These are phyloP conservation scores for Procavia capensis DNA, from an alignment of 2,113 vertebrate species.

Conservation along the genomic window DNA sequence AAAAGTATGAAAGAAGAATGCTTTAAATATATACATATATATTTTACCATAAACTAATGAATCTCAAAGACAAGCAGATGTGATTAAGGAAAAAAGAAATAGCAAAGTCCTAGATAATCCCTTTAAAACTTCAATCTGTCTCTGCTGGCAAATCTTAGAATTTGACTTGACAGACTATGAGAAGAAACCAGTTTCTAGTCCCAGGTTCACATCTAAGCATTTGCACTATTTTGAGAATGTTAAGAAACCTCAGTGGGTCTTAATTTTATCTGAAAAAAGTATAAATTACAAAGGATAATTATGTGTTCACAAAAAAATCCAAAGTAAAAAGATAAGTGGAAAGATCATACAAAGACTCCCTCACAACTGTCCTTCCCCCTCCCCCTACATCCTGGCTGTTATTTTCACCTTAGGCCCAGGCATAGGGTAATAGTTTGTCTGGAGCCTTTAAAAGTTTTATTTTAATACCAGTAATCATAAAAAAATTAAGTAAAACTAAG, in stretches of 20 bases:
- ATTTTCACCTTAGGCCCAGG: neutral
- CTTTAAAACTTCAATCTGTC: neutral
- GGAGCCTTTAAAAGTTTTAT: constrained; percentile 2
- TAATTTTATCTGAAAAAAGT: neutral
- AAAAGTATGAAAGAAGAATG: neutral
- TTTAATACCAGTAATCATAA: constrained; percentile 8
- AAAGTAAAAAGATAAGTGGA: constrained; percentile 12
- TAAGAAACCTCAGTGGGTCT: neutral
- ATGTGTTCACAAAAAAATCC: neutral
- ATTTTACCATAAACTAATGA: neutral
- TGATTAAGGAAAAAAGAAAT: neutral
- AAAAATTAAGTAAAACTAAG: too few relatives aligned
- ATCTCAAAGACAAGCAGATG: neutral
- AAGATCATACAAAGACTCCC: neutral
- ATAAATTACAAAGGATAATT: neutral
- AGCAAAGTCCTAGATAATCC: neutral
- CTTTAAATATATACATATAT: too few relatives aligned
- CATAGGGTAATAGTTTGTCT: constrained; percentile 6
- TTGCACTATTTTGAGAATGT: constrained; percentile 14
- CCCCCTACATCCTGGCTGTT: neutral
- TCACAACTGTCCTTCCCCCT: too few relatives aligned
- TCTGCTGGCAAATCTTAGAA: neutral
- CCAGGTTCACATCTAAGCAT: neutral
- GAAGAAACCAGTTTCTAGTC: neutral
- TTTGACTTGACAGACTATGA: neutral